Base-by-base conservation (phyloP, 2,797 vertebrate species). In the Petrocephalus sullivani region DNA sequence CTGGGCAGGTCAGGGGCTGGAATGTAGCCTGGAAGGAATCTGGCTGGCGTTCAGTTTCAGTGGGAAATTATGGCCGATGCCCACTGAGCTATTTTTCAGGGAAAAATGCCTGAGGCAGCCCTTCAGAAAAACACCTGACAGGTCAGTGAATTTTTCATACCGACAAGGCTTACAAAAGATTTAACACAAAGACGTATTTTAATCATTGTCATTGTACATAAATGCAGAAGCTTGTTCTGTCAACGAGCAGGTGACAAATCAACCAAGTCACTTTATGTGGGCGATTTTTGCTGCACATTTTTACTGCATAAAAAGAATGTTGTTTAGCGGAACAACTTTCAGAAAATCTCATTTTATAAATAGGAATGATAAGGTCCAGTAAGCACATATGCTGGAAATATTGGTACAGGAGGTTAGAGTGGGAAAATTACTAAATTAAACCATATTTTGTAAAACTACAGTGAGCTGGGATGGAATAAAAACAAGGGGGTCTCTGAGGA, bases 11-110 rank as follows among this genome's bases (percentile, higher is more conserved):
- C 53, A n/a, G 54, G 21, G 21, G 54, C 33, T 51, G 87, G 87
- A 88, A 82, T 88, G 87, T 49, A 41, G 53, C 71, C 87, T 58
- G 53, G 75, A 12, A 82, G 8, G 87, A 37, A 58, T 88, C 41
- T 88, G 87, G 37, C 56, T 54, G 75, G 33, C 21, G 1, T 51
- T 10, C 41, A 10, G 37, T 16, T 75, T 58, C 87, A 61, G 54
- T 86, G 14, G 37, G 53, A 60, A 53, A 53, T 41, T 53, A 21
- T 46, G 53, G 49, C 46, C 61, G 41, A 83, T 49, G 46, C 41
- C 46, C 46, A 16, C 19, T 56, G 54, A 88, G n/a, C 14, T 41
- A 57, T 37, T 57, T 54, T 75, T 57, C 28, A 41, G 71, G 54
- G 75, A 12, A 51, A 82, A 53, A 23, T 88, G 75, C 54, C 81